These are phyloP conservation scores for Pelobates cultripes DNA, from an alignment of 2,797 vertebrate genomes.

Conservation along the genomic window DNA sequence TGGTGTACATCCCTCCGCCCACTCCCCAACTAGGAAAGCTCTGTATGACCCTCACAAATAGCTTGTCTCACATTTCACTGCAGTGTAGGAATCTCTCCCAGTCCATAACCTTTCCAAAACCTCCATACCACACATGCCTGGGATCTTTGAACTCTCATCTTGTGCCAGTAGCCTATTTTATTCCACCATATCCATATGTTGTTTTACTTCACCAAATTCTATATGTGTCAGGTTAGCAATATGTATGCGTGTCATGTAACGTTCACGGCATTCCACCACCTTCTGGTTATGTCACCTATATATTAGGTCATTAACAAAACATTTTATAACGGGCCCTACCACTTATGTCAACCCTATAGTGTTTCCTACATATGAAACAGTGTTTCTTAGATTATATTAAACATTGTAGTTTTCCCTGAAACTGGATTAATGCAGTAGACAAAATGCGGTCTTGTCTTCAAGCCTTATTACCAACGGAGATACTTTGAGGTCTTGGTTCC, in stretches of 20 bases:
- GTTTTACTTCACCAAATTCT: not conserved
- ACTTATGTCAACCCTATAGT: too few species aligned
- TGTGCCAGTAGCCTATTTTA: slow-evolving; percentile 24
- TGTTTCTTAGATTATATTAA: too few species aligned
- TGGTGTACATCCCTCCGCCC: slow-evolving; percentile 8
- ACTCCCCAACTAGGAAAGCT: slow-evolving; percentile 28
- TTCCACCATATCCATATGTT: slow-evolving; percentile 15
- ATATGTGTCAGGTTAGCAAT: not conserved
- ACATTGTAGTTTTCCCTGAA: too few species aligned
- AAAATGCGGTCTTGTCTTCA: too few species aligned
- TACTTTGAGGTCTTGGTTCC: too few species aligned
- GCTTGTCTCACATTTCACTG: slow-evolving; percentile 53
- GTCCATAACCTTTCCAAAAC: slow-evolving; percentile 51
- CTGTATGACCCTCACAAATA: slow-evolving; percentile 46
- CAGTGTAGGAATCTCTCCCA: slow-evolving; percentile 52
- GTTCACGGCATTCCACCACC: not conserved
- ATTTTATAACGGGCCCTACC: too few species aligned
- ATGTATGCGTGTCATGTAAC: not conserved
- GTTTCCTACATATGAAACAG: too few species aligned
- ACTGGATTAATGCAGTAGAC: too few species aligned
- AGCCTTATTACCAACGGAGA: too few species aligned
- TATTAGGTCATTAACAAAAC: too few species aligned
- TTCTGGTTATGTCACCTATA: not conserved
- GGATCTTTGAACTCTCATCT: slow-evolving; percentile 29
- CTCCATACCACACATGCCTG: slow-evolving; percentile 44